phyloP scores from a whole-genome alignment of 2,888 invertebrate species.

The Hypomecis atomaria region DNA sequence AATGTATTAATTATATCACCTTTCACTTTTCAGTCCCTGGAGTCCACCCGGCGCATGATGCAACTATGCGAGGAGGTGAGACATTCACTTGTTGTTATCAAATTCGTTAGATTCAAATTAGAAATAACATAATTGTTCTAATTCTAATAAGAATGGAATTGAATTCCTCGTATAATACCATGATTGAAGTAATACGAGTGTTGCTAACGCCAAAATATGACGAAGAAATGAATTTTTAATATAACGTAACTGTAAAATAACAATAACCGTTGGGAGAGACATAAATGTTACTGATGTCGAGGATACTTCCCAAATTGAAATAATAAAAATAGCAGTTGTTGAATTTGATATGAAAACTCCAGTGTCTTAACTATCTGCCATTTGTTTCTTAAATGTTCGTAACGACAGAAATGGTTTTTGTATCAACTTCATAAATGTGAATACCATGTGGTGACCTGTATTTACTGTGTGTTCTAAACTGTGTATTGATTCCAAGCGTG shows the following conservation, averaged over 20 bases:
- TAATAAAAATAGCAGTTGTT: constrained; percentile 36
- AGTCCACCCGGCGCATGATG: constrained; percentile 96
- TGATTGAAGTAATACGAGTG: constrained; percentile 26
- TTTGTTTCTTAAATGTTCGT: not conserved
- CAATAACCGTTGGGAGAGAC: constrained; percentile 45
- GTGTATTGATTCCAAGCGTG: constrained; percentile 67
- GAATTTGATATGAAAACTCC: constrained; percentile 61
- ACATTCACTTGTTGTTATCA: constrained; percentile 32
- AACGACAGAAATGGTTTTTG: constrained; percentile 45
- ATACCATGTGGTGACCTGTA: constrained; percentile 38
- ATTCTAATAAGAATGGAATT: constrained; percentile 19
- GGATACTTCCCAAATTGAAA: constrained; percentile 60
- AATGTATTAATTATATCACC: constrained; percentile 13
- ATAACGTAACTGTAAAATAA: constrained; percentile 19
- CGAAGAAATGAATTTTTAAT: constrained; percentile 15
- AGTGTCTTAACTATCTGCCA: not conserved
- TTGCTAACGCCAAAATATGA: constrained; percentile 19
- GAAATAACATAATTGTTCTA: constrained; percentile 5
- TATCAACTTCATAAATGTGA: constrained; percentile 53
- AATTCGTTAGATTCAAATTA: constrained; percentile 7
- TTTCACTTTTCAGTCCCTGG: constrained; percentile 91
- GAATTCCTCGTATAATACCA: constrained; percentile 11
- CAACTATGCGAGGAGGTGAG: constrained; percentile 96
- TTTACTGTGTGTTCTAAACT: constrained; percentile 52
- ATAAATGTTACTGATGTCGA: constrained; percentile 52